phyloP scores from a whole-genome alignment of 2,113 vertebrate species.

The Romanogobio albipinnatus region DNA sequence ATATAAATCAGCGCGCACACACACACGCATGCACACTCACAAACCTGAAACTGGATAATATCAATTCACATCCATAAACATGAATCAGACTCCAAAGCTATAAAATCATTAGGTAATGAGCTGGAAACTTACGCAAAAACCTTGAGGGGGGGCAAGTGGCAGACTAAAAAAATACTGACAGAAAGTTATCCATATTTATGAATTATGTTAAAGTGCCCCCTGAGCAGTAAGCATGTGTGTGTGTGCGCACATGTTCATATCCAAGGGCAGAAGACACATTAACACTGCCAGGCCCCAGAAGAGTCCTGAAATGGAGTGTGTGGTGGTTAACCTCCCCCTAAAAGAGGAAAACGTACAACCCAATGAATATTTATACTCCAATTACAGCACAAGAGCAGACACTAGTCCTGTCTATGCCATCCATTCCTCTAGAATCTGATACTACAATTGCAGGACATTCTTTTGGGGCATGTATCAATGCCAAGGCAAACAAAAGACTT shows the following conservation, averaged over 20 bases:
- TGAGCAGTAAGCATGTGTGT: conserved; percentile 1
- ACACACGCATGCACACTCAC: neutral
- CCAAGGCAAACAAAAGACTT: neutral
- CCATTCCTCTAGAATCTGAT: conserved; percentile 7
- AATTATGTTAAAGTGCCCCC: conserved; percentile 50
- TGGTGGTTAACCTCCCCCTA: conserved; percentile 33
- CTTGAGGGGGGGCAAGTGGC: conserved; percentile 35
- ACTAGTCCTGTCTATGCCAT: neutral
- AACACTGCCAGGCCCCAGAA: conserved; percentile 14
- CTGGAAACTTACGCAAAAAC: conserved; percentile 29
- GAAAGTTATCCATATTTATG: conserved; percentile 50
- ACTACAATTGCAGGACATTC: neutral
- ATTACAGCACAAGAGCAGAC: conserved; percentile 59
- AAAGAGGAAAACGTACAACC: conserved; percentile 33
- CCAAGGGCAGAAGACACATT: conserved; percentile 41
- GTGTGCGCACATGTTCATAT: conserved; percentile 8
- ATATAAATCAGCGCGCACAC: neutral
- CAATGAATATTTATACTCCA: conserved; percentile 56
- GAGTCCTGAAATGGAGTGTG: conserved; percentile 9
- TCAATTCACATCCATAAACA: conserved; percentile 40
- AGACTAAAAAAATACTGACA: conserved; percentile 30
- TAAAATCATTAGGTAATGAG: conserved; percentile 41
- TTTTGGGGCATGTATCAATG: neutral
- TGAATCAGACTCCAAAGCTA: neutral
- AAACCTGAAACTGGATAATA: conserved; percentile 2